Percentiles rank a stretch among this genome's conserved stretches.
Evolutionary conservation across 2,888 invertebrate species (phyloP).

Genomic region (Phalera bucephala): DNA sequence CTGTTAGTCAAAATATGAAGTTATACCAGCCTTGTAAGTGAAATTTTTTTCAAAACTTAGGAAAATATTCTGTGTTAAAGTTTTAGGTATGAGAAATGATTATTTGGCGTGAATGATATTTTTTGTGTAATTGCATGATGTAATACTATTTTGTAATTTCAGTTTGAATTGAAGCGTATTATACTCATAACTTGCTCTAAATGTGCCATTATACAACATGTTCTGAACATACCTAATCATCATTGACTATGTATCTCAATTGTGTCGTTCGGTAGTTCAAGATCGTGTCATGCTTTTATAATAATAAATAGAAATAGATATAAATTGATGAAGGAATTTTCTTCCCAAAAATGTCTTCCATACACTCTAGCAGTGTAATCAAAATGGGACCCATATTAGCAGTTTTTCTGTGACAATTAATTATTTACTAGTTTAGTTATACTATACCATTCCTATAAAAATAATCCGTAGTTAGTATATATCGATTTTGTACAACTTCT

Average conservation of each 20-base stretch:
- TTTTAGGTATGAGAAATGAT: neutral
- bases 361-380: constrained; percentile 15
- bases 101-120: neutral
- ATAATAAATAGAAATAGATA: constrained; percentile 15
- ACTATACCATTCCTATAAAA: constrained; percentile 33
- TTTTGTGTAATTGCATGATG: neutral
- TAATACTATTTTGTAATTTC: neutral
- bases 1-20: constrained; percentile 27
- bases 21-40: constrained; percentile 17
- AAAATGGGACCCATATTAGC: constrained; percentile 14
- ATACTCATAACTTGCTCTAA: constrained; percentile 37
- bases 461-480: constrained; percentile 25
- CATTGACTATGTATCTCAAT: constrained; percentile 33
- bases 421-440: constrained; percentile 26
- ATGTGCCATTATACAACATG: constrained; percentile 33
- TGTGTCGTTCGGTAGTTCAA: constrained; percentile 28
- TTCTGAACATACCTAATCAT: constrained; percentile 14
- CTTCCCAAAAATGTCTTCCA: constrained; percentile 35
- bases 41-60: constrained; percentile 4
- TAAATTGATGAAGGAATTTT: constrained; percentile 20
- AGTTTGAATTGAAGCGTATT: constrained; percentile 27
- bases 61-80: neutral
- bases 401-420: constrained; percentile 28
- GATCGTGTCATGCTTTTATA: constrained; percentile 29
- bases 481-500: constrained; percentile 22